phyloP scores from a whole-genome alignment of 2,888 invertebrate species.

The Zelleria hepariella region DNA sequence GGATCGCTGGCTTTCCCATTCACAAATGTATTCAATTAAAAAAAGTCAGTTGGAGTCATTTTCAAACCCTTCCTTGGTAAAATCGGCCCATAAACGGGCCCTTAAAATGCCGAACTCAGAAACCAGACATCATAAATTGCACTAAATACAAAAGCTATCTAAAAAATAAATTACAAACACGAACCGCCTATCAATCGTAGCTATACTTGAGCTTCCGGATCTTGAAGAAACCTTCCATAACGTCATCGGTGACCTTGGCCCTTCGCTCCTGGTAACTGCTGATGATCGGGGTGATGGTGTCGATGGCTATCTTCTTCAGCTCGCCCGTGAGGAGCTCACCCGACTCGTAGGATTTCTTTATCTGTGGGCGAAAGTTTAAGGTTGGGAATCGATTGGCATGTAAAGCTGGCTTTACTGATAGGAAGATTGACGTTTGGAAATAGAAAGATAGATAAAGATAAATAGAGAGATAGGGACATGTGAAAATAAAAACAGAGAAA shows the following conservation, averaged over 20 bases:
- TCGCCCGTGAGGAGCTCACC: constrained; percentile 95
- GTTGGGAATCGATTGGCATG: no score
- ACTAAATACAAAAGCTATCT: neutral
- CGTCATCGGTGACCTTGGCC: constrained; percentile 86
- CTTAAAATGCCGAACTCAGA: no score
- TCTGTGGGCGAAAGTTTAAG: constrained; percentile 32
- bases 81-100: no score
- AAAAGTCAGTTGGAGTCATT: no score
- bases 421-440: no score
- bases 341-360: constrained; percentile 82
- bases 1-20: no score
- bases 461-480: no score
- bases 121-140: neutral
- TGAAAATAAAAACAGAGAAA: no score
- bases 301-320: constrained; percentile 92
- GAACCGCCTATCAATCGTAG: constrained; percentile 14
- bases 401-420: no score
- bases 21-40: no score
- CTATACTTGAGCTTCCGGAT: constrained; percentile 81
- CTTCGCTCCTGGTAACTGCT: constrained; percentile 86
- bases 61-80: no score
- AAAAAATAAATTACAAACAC: neutral
- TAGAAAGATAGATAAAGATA: no score
- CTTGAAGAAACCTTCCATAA: constrained; percentile 86
- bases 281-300: constrained; percentile 77